These are phyloP conservation scores for Poeciliopsis infans DNA, from an alignment of 2,797 vertebrate genomes.

Conservation along the genomic window DNA sequence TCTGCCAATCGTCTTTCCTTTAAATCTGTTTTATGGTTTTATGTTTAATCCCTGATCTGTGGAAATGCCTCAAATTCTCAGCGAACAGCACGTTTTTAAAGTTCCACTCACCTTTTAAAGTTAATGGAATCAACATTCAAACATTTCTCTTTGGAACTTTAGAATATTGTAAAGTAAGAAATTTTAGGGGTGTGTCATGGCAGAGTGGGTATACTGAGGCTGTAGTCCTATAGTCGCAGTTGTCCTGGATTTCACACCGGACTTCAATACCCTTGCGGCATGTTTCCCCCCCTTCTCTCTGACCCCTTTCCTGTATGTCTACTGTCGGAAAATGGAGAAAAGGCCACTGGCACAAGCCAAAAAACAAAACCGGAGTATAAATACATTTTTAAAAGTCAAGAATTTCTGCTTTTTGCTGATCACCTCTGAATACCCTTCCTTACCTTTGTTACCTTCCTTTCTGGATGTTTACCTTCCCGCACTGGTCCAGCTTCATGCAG, in stretches of 20 bases:
- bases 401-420: background rate
- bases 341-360: too few species aligned
- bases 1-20: background rate
- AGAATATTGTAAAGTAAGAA: background rate
- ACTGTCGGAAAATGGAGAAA: too few species aligned
- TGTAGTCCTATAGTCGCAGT: too few species aligned
- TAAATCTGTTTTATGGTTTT: background rate
- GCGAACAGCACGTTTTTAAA: too few species aligned
- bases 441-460: background rate
- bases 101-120: background rate
- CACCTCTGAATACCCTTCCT: background rate
- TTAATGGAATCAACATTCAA: background rate
- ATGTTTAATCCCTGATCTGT: background rate
- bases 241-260: too few species aligned
- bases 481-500: background rate
- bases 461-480: background rate
- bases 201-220: too few species aligned
- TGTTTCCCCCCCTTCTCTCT: too few species aligned
- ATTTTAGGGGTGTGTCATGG: background rate
- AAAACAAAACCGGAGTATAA: too few species aligned
- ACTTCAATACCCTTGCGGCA: too few species aligned
- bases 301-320: too few species aligned
- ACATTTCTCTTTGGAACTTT: background rate
- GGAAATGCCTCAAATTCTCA: background rate
- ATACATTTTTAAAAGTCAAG: background rate